These are phyloP conservation scores for Sesia apiformis DNA, from an alignment of 2,888 invertebrate species.

Conservation along the genomic window DNA sequence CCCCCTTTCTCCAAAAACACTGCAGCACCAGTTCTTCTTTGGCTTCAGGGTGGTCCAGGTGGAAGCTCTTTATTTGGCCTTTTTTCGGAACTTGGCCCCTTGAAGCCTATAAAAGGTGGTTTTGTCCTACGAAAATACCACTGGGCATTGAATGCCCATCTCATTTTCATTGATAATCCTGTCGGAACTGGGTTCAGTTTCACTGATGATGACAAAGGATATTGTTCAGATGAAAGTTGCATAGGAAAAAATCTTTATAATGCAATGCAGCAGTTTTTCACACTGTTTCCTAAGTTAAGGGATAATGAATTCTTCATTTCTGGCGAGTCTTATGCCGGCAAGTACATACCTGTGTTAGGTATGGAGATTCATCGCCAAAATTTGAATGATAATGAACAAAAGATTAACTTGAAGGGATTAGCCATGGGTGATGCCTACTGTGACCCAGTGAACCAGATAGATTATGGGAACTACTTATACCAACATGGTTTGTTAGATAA, in stretches of 20 bases:
- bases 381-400: slow-evolving; percentile 18
- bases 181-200: slow-evolving; percentile 80
- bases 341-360: slow-evolving; percentile 64
- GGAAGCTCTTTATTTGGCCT: slow-evolving; percentile 70
- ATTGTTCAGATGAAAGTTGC: slow-evolving; percentile 69
- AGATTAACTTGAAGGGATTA: slow-evolving; percentile 70
- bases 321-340: slow-evolving; percentile 78
- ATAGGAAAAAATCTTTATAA: slow-evolving; percentile 71
- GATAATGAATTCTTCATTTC: slow-evolving; percentile 73
- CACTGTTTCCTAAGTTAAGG: slow-evolving; percentile 69
- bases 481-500: slow-evolving; percentile 71
- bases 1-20: slow-evolving; percentile 56
- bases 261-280: slow-evolving; percentile 73
- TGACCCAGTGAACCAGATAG: slow-evolving; percentile 65
- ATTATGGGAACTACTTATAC: slow-evolving; percentile 66
- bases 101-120: slow-evolving; percentile 48
- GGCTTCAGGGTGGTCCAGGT: slow-evolving; percentile 77
- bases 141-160: slow-evolving; percentile 74
- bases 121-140: slow-evolving; percentile 57
- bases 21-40: slow-evolving; percentile 64
- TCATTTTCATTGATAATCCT: slow-evolving; percentile 79
- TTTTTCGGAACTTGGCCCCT: slow-evolving; percentile 77
- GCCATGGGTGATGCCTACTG: slow-evolving; percentile 70
- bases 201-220: slow-evolving; percentile 67
- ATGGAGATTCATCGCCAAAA: slow-evolving; percentile 69